Evolutionary conservation across 2,888 invertebrate genomes (phyloP), one percentile per base, ranked within the genome.

Genomic region (Meiosimyza platycephala): DNA sequence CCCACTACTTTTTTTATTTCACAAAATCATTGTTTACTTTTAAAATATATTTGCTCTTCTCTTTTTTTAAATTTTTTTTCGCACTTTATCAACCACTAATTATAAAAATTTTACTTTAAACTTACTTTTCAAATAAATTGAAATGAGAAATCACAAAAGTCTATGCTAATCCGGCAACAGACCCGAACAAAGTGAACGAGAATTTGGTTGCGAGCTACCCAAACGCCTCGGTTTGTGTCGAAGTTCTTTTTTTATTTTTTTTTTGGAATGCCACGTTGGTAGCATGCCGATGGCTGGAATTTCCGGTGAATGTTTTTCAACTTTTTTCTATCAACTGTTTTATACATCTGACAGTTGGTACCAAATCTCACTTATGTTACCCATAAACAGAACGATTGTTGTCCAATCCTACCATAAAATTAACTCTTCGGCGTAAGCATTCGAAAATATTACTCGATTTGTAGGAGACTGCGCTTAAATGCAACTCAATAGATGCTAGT

Each of bases 131-230:
- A 81, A 83, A 82, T 78, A 84, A 85, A 84, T 83, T 82, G 80
- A 82, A 82, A 79, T 77, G 83, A 85, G 83, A 83, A 82, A 84
- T 83, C 83, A 85, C 83, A 82, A 73, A 80, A 84, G 82, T 79
- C 84, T 84, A 85, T 90, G 90, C 90, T 89, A 88, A 88, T 89
- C 89, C 90, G 90, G 90, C 90, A 89, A 90, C 89, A 90, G 90
- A 90, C 90, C 89, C 90, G 90, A 90, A 90, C 90, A 91, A 91
- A 91, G 91, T 91, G 91, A 88, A 89, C 90, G 91, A 91, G 90
- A 86, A 88, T 88, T 85, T 78, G 85, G 87, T 88, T 88, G 88
- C 85, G 72, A 78, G 76, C 78, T 77, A 79, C 75, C 80, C 80
- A 80, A 78, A 80, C 79, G 80, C 84, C 82, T 82, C 80, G 78